Percentiles rank a stretch among this genome's conserved stretches.
phyloP scores from a whole-genome alignment of 2,888 invertebrate species.

The Orthonychiurus folsomi region DNA sequence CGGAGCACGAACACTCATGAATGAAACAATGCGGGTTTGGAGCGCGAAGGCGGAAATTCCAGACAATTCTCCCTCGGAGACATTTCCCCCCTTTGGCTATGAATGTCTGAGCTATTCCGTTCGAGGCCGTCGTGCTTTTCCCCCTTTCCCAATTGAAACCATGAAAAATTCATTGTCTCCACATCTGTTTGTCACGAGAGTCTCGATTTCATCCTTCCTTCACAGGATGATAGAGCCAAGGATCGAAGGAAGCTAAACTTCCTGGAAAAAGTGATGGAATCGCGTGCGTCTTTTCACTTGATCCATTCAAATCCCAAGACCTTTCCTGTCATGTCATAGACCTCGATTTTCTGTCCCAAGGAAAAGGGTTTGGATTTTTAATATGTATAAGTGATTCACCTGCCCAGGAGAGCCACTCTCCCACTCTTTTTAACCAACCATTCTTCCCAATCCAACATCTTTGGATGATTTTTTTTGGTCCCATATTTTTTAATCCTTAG shows the following conservation, averaged over 20 bases:
- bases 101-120: too few species aligned
- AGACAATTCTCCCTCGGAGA: too few species aligned
- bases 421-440: too few species aligned
- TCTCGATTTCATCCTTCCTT: constrained; percentile 10
- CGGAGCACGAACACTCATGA: neutral
- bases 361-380: neutral
- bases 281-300: neutral
- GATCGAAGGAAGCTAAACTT: neutral
- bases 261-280: neutral
- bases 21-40: neutral
- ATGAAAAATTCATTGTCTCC: constrained; percentile 39
- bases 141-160: constrained; percentile 22
- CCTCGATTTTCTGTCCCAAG: neutral
- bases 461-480: too few species aligned
- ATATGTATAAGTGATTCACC: neutral
- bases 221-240: too few species aligned
- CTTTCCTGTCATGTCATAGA: too few species aligned
- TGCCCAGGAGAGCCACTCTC: neutral
- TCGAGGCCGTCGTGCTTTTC: too few species aligned
- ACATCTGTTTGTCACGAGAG: constrained; percentile 39
- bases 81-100: too few species aligned
- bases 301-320: neutral
- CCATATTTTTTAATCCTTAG: too few species aligned
- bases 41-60: too few species aligned
- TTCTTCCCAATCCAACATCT: too few species aligned